Conservation (phyloP, 2,113 vertebrate genomes). For the Cephalopterus ornatus region DNA sequence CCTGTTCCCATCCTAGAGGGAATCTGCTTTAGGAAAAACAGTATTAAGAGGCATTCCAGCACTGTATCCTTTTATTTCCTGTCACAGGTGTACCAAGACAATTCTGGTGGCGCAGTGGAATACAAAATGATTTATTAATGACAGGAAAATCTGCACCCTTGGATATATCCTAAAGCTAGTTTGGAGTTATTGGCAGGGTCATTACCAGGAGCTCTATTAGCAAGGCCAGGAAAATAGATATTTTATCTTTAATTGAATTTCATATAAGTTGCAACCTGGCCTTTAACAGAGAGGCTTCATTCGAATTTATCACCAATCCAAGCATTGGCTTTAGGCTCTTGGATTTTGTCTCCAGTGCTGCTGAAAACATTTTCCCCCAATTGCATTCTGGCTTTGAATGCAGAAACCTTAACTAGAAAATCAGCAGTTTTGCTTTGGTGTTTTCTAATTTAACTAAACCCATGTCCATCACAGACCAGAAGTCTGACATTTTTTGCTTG, state of each 20-base stretch:
- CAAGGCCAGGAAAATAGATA: conserved; percentile 36
- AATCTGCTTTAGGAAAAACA: neutral
- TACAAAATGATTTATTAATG: conserved; percentile 17
- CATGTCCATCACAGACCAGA: neutral
- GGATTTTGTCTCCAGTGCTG: neutral
- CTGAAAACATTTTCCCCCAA: neutral
- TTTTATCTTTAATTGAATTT: conserved; percentile 67
- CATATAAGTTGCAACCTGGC: conserved; percentile 3
- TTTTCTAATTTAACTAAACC: neutral
- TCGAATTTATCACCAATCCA: conserved; percentile 22
- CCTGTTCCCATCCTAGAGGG: neutral
- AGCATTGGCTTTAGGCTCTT: neutral
- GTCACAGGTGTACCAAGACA: neutral
- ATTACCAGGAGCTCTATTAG: conserved; percentile 14
- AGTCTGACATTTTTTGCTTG: neutral
- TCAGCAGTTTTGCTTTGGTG: neutral
- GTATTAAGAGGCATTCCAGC: neutral
- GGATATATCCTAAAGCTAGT: conserved; percentile 26
- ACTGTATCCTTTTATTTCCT: neutral
- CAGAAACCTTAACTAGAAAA: neutral
- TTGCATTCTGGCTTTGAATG: neutral
- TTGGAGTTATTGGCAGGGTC: conserved; percentile 5
- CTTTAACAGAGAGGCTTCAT: neutral
- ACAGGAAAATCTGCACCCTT: neutral
- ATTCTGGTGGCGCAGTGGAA: neutral